phyloP scores from a whole-genome alignment of 53 echinoderm and acorn worm species.

The Patiria pectinifera region DNA sequence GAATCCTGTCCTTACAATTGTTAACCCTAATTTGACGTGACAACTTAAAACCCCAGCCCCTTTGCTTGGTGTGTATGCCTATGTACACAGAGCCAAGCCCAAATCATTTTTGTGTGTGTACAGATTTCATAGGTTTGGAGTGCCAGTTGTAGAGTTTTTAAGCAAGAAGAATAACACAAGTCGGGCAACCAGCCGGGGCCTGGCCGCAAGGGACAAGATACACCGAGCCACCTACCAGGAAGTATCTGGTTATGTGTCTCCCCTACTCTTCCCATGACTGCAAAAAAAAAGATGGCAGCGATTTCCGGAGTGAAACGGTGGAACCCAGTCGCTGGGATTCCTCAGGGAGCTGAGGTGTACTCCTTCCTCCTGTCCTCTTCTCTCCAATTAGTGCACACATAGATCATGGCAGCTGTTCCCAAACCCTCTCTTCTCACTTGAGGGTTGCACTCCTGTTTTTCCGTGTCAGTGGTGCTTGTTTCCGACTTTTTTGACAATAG shows the following conservation, averaged over 20 bases:
- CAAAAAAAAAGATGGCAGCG: slow-evolving; percentile 12
- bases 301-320: slow-evolving; percentile 46
- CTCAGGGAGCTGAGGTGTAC: slow-evolving; percentile 16
- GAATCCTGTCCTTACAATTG: slow-evolving; percentile 36
- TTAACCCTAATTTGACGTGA: slow-evolving; percentile 54
- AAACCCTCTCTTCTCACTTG: neutral
- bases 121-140: neutral
- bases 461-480: neutral
- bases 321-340: neutral
- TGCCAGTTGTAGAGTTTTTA: no score
- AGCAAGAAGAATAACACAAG: no score
- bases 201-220: neutral
- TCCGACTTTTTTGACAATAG: neutral
- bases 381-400: neutral
- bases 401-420: slow-evolving; percentile 10
- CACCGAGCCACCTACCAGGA: slow-evolving; percentile 2
- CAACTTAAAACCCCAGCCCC: slow-evolving; percentile 50
- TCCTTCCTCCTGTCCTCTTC: neutral
- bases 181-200: neutral
- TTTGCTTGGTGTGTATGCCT: neutral
- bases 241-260: neutral
- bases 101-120: neutral
- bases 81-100: slow-evolving; percentile 20
- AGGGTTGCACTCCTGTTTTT: neutral
- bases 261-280: neutral